These are phyloP conservation scores for Chaetorhynchus papuensis DNA, from an alignment of 2,113 vertebrate species.

Conservation along the genomic window DNA sequence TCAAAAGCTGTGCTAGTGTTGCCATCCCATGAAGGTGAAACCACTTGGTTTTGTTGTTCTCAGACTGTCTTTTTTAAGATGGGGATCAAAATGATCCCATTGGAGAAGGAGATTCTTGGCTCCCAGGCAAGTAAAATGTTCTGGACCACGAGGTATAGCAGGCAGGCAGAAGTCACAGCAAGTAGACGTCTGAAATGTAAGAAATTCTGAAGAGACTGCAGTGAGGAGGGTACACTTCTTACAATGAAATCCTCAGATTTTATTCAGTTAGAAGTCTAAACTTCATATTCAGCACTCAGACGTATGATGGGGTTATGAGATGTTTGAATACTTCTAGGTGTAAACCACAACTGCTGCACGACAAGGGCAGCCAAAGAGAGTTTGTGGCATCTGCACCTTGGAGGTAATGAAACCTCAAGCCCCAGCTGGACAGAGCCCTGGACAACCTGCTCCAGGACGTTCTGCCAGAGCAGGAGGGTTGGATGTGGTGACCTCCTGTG, in stretches of 20 bases:
- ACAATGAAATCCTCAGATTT: not conserved
- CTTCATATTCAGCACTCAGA: not conserved
- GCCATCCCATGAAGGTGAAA: not conserved
- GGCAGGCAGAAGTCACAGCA: not conserved
- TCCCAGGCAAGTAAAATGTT: not conserved
- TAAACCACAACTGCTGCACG: not conserved
- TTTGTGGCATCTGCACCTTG: not conserved
- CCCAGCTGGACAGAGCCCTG: accelerated
- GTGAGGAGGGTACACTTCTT: not conserved
- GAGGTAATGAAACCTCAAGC: not conserved
- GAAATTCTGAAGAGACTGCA: not conserved
- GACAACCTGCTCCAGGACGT: not conserved
- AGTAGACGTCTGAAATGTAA: not conserved
- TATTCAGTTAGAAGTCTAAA: not conserved
- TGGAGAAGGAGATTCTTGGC: not conserved
- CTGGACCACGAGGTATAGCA: not conserved
- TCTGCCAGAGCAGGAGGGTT: not conserved
- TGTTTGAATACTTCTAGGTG: not conserved
- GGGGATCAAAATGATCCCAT: not conserved
- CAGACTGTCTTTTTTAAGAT: not conserved
- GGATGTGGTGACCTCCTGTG: not conserved
- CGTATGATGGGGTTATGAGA: too few species aligned
- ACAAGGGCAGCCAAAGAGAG: not conserved
- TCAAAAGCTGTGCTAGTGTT: not conserved
- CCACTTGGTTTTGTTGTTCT: not conserved